Conservation (phyloP, 2,888 invertebrate genomes). For the Cybosia mesomella region DNA sequence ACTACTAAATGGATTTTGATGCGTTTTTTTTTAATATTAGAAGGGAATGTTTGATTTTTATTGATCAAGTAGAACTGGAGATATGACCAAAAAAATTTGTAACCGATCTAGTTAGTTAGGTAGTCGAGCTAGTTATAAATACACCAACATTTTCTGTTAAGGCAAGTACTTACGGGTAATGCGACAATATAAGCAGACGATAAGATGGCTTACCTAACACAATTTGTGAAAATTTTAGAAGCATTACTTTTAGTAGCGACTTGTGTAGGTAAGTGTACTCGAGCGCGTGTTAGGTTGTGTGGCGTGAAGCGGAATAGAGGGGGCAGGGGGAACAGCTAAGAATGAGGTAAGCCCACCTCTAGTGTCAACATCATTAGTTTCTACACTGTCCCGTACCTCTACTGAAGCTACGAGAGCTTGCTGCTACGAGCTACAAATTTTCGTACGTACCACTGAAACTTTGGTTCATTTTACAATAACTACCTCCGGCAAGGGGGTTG, state of each 20-base stretch:
- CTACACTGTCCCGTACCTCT: conserved; percentile 66
- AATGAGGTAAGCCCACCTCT: conserved; percentile 68
- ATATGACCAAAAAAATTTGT: too few species aligned
- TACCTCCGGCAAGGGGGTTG: background rate
- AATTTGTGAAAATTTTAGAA: conserved; percentile 64
- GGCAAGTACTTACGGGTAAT: conserved; percentile 22
- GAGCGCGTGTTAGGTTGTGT: conserved; percentile 50
- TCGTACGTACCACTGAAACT: conserved; percentile 43
- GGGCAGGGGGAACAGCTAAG: conserved; percentile 58
- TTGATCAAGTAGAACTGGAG: too few species aligned
- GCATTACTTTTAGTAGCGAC: conserved; percentile 61
- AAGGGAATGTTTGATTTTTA: too few species aligned
- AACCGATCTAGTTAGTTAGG: too few species aligned
- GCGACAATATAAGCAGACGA: conserved; percentile 32
- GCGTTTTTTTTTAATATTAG: too few species aligned
- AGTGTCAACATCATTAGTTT: conserved; percentile 85
- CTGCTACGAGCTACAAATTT: conserved; percentile 62
- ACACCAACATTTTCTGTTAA: background rate
- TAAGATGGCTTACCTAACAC: conserved; percentile 60
- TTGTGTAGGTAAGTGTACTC: conserved; percentile 66
- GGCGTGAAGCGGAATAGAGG: conserved; percentile 35
- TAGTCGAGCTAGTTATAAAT: too few species aligned
- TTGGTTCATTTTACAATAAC: conserved; percentile 14
- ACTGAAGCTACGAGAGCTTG: conserved; percentile 64
- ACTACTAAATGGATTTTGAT: too few species aligned